These are phyloP conservation scores for Charaxes varanes DNA, from an alignment of 1,140 invertebrate species.

Conservation along the genomic window DNA sequence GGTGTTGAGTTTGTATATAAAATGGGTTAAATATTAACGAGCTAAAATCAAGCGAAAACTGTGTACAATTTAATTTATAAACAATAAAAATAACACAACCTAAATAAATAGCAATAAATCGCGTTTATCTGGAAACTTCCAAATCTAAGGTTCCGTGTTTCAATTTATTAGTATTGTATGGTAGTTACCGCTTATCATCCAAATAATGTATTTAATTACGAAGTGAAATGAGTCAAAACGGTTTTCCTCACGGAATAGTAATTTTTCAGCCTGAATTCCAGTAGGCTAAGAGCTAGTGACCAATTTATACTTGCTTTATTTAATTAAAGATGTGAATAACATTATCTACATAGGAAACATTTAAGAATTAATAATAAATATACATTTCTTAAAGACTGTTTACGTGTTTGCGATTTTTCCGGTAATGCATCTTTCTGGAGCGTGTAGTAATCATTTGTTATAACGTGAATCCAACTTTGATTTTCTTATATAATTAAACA, in stretches of 20 bases:
- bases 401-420: too few relatives aligned
- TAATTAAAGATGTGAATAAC: too few relatives aligned
- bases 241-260: constrained; percentile 32
- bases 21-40: too few relatives aligned
- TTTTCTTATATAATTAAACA: too few relatives aligned
- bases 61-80: constrained; percentile 5
- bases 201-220: constrained; percentile 34
- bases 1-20: too few relatives aligned
- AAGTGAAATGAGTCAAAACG: constrained; percentile 24
- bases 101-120: constrained; percentile 20
- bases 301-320: too few relatives aligned
- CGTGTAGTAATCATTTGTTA: too few relatives aligned
- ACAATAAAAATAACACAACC: constrained; percentile 4
- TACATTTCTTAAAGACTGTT: too few relatives aligned
- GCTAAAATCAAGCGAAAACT: constrained; percentile 7
- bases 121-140: constrained; percentile 19
- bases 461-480: too few relatives aligned
- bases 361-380: too few relatives aligned
- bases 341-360: too few relatives aligned
- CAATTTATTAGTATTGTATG: constrained; percentile 29
- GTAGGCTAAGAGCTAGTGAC: not conserved
- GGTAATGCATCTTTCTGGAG: too few relatives aligned
- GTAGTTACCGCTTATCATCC: constrained; percentile 31
- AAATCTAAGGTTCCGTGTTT: constrained; percentile 19
- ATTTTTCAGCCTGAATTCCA: constrained; percentile 28